Evolutionary conservation across 1,140 invertebrate genomes (phyloP), one percentile per base, ranked within the genome.

Genomic region (Panagrolaimus sp.): DNA sequence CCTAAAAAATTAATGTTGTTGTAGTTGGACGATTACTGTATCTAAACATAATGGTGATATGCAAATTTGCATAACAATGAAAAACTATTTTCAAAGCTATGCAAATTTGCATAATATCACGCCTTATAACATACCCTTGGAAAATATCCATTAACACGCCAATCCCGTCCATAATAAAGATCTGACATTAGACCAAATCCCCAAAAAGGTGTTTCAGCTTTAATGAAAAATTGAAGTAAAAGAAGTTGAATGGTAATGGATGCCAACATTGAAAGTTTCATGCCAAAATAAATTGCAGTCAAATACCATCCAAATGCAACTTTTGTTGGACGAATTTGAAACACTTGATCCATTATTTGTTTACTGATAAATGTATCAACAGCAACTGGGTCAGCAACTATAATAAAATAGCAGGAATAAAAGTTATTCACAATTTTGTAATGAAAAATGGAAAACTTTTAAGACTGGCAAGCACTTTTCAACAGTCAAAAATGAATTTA

Each of bases 171-270:
- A 9, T 69, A n/a, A 26, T 24, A 17, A n/a, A 76, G 38, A 66
- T 77, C 46, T 63, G 46, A 46, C 24, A 76, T 66, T 14, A 76
- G 55, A 15, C 47, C 63, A 38, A 67, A 76, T 21, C 75, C 75
- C 75, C 75, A 76, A 44, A 76, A 63, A 17, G 64, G 3, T 17
- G 70, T 47, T 24, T 24, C 28, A 26, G 72, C 43, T 7, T 32
- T 77, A 12, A 78, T 24, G 44, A 78, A 76, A 32, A 48, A 79
- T 43, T 78, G 76, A 45, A 76, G 79, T 5, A 76, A 74, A 10
- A 67, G 12, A 10, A 76, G 46, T 58, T 76, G 76, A 7, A 65
- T 43, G 24, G 70, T 0, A 32, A 76, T 21, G 8, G 69, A 77
- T 12, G 43, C 44, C 55, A 76, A 43, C 24, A 69, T 21, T 12